A percentile compares a stretch with the other conserved stretches of the same genome.
Conservation (phyloP, 64 coral and sea anemone genomes). For the Montipora capricornis region DNA sequence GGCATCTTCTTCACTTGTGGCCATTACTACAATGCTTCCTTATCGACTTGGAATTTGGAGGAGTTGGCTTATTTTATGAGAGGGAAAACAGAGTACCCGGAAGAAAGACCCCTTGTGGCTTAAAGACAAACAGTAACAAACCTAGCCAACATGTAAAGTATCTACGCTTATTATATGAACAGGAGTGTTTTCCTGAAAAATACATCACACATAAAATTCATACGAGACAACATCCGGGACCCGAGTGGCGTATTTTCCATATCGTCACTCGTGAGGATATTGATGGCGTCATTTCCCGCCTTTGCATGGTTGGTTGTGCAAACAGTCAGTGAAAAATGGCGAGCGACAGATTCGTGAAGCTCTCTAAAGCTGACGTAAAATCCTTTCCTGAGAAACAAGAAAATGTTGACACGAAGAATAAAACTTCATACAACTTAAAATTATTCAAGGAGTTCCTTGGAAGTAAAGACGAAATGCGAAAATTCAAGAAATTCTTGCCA, state of each 20-base stretch:
- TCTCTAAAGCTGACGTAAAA: not conserved
- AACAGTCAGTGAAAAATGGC: not conserved
- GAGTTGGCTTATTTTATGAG: too few relatives aligned
- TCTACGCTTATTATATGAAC: too few relatives aligned
- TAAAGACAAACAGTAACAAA: too few relatives aligned
- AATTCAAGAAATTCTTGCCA: not conserved
- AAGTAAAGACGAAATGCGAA: not conserved
- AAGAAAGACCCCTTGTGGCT: too few relatives aligned
- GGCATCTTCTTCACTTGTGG: too few relatives aligned
- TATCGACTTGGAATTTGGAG: too few relatives aligned
- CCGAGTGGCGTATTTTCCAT: not conserved
- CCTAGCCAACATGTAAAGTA: too few relatives aligned
- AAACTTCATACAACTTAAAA: not conserved
- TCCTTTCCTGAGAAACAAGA: not conserved
- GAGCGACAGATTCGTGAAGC: not conserved
- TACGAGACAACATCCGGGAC: conserved; percentile 22
- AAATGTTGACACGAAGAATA: not conserved
- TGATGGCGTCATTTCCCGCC: conserved; percentile 28
- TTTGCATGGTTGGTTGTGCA: conserved; percentile 5
- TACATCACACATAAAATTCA: conserved; percentile 34
- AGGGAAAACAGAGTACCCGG: too few relatives aligned
- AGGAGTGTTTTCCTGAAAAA: not conserved
- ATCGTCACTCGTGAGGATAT: not conserved
- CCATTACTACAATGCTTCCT: too few relatives aligned
- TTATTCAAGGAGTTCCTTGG: conserved; percentile 2